A percentile compares a stretch with the other conserved stretches of the same genome.
Evolutionary conservation across 2,113 vertebrate genomes (phyloP).

Genomic region (Scolopax mira): DNA sequence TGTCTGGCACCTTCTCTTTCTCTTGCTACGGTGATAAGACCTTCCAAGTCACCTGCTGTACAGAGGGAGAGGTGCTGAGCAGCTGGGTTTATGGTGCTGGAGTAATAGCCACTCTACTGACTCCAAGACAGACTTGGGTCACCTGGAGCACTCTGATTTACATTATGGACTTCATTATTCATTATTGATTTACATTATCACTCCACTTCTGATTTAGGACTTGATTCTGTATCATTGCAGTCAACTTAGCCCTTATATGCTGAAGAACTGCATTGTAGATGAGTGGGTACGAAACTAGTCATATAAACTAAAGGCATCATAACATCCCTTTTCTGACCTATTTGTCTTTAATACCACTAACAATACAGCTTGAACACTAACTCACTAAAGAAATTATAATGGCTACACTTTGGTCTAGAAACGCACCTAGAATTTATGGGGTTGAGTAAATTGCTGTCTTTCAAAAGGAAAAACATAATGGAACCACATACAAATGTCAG

Average conservation of each 20-base stretch:
- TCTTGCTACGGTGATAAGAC: not conserved
- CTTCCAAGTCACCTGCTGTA: not conserved
- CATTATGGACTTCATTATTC: not conserved
- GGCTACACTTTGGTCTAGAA: not conserved
- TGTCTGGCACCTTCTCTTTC: not conserved
- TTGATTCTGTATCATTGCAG: not conserved
- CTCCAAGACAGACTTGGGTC: not conserved
- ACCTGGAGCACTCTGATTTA: not conserved
- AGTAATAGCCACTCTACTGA: not conserved
- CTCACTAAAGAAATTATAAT: not conserved
- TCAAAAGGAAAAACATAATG: not conserved
- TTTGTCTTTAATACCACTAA: not conserved
- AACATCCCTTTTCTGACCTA: not conserved
- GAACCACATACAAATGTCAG: not conserved
- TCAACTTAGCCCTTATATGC: not conserved
- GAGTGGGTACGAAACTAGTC: not conserved
- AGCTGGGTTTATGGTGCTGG: not conserved
- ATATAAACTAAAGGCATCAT: not conserved
- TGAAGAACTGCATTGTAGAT: not conserved
- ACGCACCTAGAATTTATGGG: not conserved
- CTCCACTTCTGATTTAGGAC: not conserved
- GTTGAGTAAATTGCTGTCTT: not conserved
- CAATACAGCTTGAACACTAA: not conserved
- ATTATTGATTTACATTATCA: not conserved
- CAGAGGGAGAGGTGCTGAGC: not conserved